Evolutionary conservation across 2,797 vertebrate genomes (phyloP).

Genomic region (Fratercula arctica): DNA sequence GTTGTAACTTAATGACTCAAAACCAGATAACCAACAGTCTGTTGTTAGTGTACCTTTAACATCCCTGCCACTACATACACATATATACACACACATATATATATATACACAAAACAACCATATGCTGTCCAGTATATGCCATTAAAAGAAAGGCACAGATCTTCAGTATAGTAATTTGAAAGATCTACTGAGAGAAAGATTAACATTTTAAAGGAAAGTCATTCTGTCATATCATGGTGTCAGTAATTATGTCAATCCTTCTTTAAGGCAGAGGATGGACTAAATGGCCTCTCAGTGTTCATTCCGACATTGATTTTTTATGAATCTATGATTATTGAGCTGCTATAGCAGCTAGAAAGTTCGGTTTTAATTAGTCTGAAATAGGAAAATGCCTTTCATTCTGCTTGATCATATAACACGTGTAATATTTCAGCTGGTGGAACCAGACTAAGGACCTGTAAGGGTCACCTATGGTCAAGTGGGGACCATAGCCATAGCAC

Average conservation of each 20-base stretch:
- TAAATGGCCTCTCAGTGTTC: not conserved
- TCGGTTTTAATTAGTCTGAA: not conserved
- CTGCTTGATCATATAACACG: not conserved
- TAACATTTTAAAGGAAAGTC: not conserved
- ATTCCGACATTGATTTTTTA: not conserved
- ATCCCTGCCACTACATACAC: not conserved
- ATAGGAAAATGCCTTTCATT: not conserved
- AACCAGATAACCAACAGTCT: not conserved
- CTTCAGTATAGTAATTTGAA: not conserved
- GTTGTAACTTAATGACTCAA: not conserved
- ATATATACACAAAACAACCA: not conserved
- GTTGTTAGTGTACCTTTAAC: not conserved
- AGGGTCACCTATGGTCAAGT: not conserved
- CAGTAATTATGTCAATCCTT: not conserved
- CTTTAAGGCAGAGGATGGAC: not conserved
- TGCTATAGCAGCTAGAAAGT: not conserved
- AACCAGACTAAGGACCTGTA: not conserved
- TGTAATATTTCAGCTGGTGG: not conserved
- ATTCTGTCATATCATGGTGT: not conserved
- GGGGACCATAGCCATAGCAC: not conserved
- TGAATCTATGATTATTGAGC: not conserved
- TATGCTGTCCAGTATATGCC: not conserved
- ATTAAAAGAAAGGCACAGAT: not conserved
- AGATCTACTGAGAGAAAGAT: not conserved
- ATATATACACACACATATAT: not conserved